These are phyloP conservation scores for Psittacula echo DNA, from an alignment of 2,797 vertebrate species.

Conservation along the genomic window DNA sequence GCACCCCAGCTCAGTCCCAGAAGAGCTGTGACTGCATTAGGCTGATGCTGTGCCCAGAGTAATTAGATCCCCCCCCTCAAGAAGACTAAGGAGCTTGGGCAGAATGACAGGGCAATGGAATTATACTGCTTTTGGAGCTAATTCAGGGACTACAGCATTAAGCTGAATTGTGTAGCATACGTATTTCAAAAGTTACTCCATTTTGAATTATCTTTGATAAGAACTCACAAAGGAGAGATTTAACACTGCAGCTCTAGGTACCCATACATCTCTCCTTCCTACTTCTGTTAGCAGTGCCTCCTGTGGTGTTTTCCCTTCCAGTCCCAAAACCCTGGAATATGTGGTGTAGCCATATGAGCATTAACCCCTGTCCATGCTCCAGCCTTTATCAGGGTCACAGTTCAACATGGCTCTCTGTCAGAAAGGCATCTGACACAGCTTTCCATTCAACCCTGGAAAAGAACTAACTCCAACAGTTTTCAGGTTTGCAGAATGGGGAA, in stretches of 20 bases:
- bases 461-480: not conserved
- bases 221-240: not conserved
- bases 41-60: not conserved
- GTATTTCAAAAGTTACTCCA: not conserved
- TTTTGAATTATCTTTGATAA: constrained; percentile 12
- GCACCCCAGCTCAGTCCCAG: rapidly evolving
- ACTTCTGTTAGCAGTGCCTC: not conserved
- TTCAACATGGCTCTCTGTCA: not conserved
- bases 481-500: not conserved
- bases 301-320: not conserved
- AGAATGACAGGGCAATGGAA: not conserved
- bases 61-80: constrained; percentile 10
- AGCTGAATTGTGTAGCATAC: not conserved
- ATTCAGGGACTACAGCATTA: not conserved
- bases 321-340: not conserved
- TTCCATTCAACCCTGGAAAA: not conserved
- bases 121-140: not conserved
- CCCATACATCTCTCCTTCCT: not conserved
- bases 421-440: not conserved
- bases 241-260: not conserved
- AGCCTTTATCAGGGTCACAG: not conserved
- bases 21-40: not conserved
- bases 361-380: not conserved
- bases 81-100: constrained; percentile 2
- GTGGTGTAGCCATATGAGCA: rapidly evolving